Base-by-base conservation (phyloP, 1,140 invertebrate genomes). In the Grapholita molesta region DNA sequence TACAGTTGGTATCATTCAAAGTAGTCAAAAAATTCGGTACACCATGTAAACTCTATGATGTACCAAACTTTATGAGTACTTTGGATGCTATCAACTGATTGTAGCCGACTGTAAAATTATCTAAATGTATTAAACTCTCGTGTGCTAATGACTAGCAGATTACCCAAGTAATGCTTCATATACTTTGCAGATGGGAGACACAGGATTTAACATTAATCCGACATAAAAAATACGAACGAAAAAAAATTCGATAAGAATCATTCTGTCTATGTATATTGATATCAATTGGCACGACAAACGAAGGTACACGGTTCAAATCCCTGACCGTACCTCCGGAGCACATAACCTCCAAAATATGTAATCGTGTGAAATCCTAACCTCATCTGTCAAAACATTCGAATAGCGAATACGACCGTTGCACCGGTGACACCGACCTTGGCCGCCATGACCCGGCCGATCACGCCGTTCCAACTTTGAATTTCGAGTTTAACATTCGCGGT, bases 331-430 rank as follows among this genome's bases (percentile, higher is more conserved):
- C 18, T 21, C 21, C 8, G 12, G 6, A 4, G 6, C 6, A 48
- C 6, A 48, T 48, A 48, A 48, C 18, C 42, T 48, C 42, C 18
- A 48, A 48, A 48, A 48, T 48, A n/a, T 48, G 42, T 21, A 48
- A 48, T 48, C 55, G 55, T 32, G 55, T 28, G 55, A 61, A 61
- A 61, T 61, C 55, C 55, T 61, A 61, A 61, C 55, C 55, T 55
- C 23, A 25, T 3, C 55, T 61, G 55, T 61, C 55, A 61, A 30
- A 61, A 28, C 25, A 61, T 61, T 61, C 55, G 18, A 61, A 55
- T 28, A 15, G n/a, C 55, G 28, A 61, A 28, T 8, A n/a, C 25
- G 24, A 61, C 15, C 25, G 55, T 25, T 61, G 55, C 55, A 15
- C 55, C 55, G 55, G 24, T 61, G 55, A 61, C 55, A 61, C 28